A percentile compares a stretch with the other conserved stretches of the same genome.
Conservation (phyloP, 2,113 vertebrate species). For the Hemibagrus wyckioides region DNA sequence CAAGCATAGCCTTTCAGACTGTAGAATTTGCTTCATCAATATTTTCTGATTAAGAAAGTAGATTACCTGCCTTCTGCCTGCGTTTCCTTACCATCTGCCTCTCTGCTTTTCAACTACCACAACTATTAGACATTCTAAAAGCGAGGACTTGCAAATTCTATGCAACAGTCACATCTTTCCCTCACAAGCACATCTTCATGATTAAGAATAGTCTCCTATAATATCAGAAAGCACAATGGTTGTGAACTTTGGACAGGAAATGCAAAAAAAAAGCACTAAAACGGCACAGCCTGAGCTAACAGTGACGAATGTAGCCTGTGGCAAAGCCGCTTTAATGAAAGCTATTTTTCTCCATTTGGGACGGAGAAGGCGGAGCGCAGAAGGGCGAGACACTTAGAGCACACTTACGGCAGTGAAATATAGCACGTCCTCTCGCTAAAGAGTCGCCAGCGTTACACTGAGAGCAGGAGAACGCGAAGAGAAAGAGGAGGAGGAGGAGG, state of each 20-base stretch:
- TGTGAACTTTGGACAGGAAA: conserved; percentile 29
- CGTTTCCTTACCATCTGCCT: background rate
- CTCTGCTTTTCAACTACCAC: background rate
- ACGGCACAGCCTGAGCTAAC: conserved; percentile 60
- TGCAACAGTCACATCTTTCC: background rate
- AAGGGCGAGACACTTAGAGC: conserved; percentile 69
- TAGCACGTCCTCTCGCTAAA: conserved; percentile 63
- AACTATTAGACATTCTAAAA: background rate
- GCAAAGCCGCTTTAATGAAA: conserved; percentile 75
- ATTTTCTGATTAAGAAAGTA: background rate
- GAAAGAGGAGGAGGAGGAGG: conserved; percentile 43
- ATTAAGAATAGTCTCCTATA: background rate
- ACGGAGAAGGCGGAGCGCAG: conserved; percentile 58
- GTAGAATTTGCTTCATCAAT: background rate
- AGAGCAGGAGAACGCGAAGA: conserved; percentile 53
- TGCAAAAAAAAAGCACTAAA: conserved; percentile 63
- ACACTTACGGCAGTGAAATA: conserved; percentile 73
- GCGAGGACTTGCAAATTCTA: background rate
- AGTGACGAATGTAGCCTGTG: conserved; percentile 76
- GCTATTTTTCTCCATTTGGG: conserved; percentile 79
- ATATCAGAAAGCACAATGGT: conserved; percentile 2
- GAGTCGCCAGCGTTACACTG: conserved; percentile 62
- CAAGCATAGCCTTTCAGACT: background rate
- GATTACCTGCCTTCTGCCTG: background rate
- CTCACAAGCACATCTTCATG: conserved; percentile 50